Conservation (phyloP, 37 sponge, comb jelly and placozoan genomes). For the Mnemiopsis leidyi region DNA sequence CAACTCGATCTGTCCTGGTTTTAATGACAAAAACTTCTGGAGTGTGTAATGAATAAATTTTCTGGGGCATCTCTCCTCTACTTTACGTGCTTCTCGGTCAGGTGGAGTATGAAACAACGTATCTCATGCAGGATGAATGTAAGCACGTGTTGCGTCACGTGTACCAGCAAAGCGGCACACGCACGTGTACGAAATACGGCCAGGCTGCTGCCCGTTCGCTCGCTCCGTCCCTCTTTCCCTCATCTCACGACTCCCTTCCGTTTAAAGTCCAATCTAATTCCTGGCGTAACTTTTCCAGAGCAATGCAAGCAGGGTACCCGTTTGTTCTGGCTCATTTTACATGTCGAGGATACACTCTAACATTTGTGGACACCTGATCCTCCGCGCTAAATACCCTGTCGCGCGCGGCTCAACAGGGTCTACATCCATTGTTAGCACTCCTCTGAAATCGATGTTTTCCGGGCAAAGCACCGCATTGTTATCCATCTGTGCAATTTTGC, state of each 20-base stretch:
- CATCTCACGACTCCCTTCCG: background rate
- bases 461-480: conserved; percentile 39
- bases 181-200: conserved; percentile 16
- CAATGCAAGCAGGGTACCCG: background rate
- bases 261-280: conserved; percentile 50
- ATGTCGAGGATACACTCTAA: background rate
- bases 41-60: conserved; percentile 59
- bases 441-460: background rate
- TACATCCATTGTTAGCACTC: conserved; percentile 47
- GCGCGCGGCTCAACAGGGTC: conserved; percentile 49
- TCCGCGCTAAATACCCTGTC: background rate
- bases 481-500: conserved; percentile 44
- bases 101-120: background rate
- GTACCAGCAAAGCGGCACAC: background rate
- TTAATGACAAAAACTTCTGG: conserved; percentile 54
- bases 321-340: background rate
- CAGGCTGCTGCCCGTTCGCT: background rate
- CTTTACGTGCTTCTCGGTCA: background rate
- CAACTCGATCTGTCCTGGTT: background rate
- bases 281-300: conserved; percentile 12
- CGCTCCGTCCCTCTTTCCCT: background rate
- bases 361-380: background rate
- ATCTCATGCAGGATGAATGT: background rate
- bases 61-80: background rate
- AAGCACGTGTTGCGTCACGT: conserved; percentile 42